Base-by-base conservation (phyloP, 2,797 vertebrate species). In the Lateolabrax maculatus region DNA sequence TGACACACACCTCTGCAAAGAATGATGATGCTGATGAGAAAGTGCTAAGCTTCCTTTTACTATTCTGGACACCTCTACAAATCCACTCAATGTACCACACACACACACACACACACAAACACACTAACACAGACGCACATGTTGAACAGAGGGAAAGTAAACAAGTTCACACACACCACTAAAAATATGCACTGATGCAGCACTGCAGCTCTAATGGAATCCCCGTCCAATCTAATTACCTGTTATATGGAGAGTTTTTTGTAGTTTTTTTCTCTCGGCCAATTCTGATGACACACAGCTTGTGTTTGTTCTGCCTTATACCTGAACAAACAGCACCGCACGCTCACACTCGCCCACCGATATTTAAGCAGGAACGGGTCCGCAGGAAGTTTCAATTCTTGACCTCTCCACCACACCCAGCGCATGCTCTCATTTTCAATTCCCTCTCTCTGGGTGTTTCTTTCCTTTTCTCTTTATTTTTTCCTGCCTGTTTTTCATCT, bases 21-120 rank as follows among this genome's bases (percentile, higher is more conserved):
- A 10, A 46, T 66, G 72, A 70, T 57, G 58, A 44, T 4, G 23
- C 36, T 75, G 71, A 75, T 78, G 75, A 79, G 25, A 41, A 58
- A 66, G 44, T 68, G 48, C 64, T 84, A 85, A 87, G 78, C 78
- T 73, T 72, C 41, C 16, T 61, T 75, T 83, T 86, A 62, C 58
- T 77, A 86, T 86, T 87, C 85, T 61, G 72, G n/a, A 83, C 74
- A 67, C 21, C 67, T 71, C 36, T 16, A 69, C 58, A 75, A 68
- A 80, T 68, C 68, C 67, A 49, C 51, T 55, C 43, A 62, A 29
- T 67, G 34, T n/a, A 51, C 71, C 67, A 23, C 52, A n/a, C 25
- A 51, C 34, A 36, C 49, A 23, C 49, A 69, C 37, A 57, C 34
- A 56, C 57, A 68, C 56, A 39, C n/a, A 12, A 8, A 23, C 52